Conservation (phyloP, 2,113 vertebrate genomes). For the Chlamydotis undulata region DNA sequence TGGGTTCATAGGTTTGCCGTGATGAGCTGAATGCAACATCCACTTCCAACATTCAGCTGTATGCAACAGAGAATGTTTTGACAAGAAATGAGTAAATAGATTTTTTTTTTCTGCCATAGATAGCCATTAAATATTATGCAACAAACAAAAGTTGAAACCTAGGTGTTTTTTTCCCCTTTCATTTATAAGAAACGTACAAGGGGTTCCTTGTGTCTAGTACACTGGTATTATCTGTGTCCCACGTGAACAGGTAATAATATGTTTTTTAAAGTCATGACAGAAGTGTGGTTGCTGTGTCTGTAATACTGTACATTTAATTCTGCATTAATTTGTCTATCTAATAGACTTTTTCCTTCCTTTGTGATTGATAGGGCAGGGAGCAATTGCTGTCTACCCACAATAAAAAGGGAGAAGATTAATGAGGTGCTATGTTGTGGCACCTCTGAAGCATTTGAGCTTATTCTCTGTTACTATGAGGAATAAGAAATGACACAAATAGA, state of each 20-base stretch:
- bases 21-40: not conserved
- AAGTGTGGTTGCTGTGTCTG: not conserved
- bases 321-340: not conserved
- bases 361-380: not conserved
- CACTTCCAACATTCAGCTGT: not conserved
- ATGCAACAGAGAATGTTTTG: not conserved
- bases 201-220: not conserved
- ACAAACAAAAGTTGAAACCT: not conserved
- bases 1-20: not conserved
- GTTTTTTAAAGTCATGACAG: not conserved
- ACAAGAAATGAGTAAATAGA: not conserved
- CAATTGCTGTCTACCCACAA: conserved; percentile 9
- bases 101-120: not conserved
- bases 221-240: not conserved
- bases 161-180: not conserved
- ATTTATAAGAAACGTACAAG: not conserved
- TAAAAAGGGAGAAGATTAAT: conserved; percentile 30
- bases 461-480: not conserved
- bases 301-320: not conserved
- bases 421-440: not conserved
- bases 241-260: not conserved
- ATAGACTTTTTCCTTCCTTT: not conserved
- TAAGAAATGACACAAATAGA: not conserved
- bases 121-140: not conserved
- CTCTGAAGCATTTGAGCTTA: not conserved